These are phyloP conservation scores for Setophaga kirtlandii DNA, from an alignment of 2,113 vertebrate genomes.

Conservation along the genomic window DNA sequence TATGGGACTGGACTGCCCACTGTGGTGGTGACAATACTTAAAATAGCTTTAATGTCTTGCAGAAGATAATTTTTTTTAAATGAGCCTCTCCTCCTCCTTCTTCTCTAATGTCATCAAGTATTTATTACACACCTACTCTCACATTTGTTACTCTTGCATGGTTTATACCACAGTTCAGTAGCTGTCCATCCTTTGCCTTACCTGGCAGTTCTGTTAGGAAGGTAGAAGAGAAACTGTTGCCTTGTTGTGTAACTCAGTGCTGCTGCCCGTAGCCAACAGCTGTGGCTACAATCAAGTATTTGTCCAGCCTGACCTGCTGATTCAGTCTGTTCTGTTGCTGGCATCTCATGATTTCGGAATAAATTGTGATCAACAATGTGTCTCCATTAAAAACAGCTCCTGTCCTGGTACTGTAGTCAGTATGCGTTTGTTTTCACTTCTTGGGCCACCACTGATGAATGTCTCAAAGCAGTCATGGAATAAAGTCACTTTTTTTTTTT, in stretches of 20 bases:
- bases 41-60: conserved; percentile 57
- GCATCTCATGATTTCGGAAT: conserved; percentile 87
- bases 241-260: conserved; percentile 78
- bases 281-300: conserved; percentile 76
- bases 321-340: conserved; percentile 82
- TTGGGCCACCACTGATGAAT: background rate
- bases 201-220: conserved; percentile 67
- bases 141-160: conserved; percentile 80
- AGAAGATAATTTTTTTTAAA: conserved; percentile 47
- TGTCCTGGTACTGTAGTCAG: background rate
- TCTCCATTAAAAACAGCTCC: conserved; percentile 43
- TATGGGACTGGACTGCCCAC: conserved; percentile 33
- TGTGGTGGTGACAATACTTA: conserved; percentile 8
- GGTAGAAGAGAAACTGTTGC: conserved; percentile 67
- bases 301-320: conserved; percentile 75
- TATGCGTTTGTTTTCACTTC: background rate
- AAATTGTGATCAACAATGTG: conserved; percentile 80
- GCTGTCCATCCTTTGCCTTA: conserved; percentile 75
- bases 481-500: background rate
- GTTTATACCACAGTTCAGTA: conserved; percentile 72
- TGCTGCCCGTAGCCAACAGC: conserved; percentile 73
- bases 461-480: background rate
- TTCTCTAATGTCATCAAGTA: conserved; percentile 57
- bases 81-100: background rate
- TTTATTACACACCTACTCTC: conserved; percentile 79